Evolutionary conservation across 2,888 invertebrate genomes (phyloP).

Genomic region (Salticus scenicus): DNA sequence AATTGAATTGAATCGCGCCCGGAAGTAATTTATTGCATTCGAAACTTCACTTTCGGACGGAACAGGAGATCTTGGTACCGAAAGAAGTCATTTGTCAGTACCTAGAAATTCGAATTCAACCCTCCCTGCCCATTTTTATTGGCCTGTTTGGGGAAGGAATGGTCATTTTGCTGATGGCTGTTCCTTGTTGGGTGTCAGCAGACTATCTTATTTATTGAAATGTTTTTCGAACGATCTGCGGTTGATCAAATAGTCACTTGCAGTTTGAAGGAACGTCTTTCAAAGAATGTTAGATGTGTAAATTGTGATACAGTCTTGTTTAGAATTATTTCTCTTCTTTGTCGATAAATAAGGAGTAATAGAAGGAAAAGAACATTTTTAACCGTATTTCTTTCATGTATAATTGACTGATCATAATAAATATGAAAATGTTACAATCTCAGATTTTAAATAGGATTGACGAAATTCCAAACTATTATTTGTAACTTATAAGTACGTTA

Average conservation of each 20-base stretch:
- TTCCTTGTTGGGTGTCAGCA: constrained; percentile 60
- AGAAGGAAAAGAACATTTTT: no score
- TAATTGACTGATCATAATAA: no score
- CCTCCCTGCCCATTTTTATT: constrained; percentile 33
- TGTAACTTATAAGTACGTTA: no score
- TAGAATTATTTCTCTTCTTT: neutral
- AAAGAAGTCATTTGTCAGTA: constrained; percentile 48
- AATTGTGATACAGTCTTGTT: neutral
- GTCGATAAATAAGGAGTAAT: no score
- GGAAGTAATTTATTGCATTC: neutral
- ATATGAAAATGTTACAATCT: no score
- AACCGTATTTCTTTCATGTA: no score
- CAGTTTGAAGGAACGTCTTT: neutral
- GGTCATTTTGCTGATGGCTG: constrained; percentile 48
- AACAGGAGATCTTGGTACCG: neutral
- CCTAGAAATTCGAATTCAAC: constrained; percentile 36
- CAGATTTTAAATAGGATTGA: no score
- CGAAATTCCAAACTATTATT: no score
- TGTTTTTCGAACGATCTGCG: constrained; percentile 57
- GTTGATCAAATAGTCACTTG: constrained; percentile 20
- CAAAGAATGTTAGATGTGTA: neutral
- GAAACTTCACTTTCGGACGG: neutral
- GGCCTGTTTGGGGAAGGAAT: neutral
- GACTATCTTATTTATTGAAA: constrained; percentile 55
- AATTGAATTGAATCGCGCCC: neutral